These are phyloP conservation scores for Cheumatopsyche charites DNA, from an alignment of 1,140 invertebrate species.

Conservation along the genomic window DNA sequence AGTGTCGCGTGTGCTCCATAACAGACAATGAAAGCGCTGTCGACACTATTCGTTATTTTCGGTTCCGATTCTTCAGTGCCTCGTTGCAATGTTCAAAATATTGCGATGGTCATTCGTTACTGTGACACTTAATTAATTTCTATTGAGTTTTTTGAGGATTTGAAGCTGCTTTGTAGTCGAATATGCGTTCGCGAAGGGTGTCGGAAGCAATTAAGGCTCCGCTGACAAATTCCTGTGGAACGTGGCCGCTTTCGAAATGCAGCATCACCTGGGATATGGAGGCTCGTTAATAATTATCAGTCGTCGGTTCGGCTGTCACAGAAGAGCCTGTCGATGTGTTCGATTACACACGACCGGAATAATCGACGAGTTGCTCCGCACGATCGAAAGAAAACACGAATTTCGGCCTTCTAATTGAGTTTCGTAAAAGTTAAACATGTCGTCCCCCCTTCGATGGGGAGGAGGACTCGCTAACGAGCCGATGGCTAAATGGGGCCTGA, in stretches of 20 bases:
- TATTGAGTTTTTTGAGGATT: background rate
- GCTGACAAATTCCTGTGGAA: constrained; percentile 24
- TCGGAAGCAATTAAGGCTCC: constrained; percentile 12
- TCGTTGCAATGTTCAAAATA: background rate
- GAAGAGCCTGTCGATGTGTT: constrained; percentile 17
- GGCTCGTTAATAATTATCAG: constrained; percentile 34
- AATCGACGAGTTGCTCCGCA: background rate
- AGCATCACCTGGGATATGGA: constrained; percentile 10
- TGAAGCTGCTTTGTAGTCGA: background rate
- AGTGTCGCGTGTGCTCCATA: background rate
- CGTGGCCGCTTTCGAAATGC: constrained; percentile 17
- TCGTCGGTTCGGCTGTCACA: constrained; percentile 29
- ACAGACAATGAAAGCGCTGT: constrained; percentile 22
- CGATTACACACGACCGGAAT: constrained; percentile 29
- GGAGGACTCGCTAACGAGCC: constrained; percentile 41
- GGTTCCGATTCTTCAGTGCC: constrained; percentile 23
- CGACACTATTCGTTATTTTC: background rate
- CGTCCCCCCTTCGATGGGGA: constrained; percentile 1
- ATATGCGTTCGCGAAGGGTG: constrained; percentile 7
- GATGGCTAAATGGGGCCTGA: constrained; percentile 45
- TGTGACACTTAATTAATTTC: background rate
- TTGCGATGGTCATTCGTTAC: background rate
- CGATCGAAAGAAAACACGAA: background rate
- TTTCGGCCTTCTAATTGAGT: constrained; percentile 12
- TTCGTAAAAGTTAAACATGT: constrained; percentile 23